phyloP scores from a whole-genome alignment of 2,888 invertebrate genomes.

The Altica lythri region DNA sequence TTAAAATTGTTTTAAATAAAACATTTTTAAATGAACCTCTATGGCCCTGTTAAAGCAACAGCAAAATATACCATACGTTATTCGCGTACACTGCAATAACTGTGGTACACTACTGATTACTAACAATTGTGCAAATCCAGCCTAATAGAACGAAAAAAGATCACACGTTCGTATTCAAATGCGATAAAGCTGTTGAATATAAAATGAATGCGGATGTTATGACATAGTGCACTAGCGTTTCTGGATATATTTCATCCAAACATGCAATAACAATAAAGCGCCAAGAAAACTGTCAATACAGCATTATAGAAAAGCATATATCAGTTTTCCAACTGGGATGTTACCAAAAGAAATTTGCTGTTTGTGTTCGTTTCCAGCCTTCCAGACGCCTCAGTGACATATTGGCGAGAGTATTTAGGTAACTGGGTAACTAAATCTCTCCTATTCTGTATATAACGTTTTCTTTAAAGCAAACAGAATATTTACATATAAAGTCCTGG shows the following conservation, averaged over 20 bases:
- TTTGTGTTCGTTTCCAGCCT: slow-evolving; percentile 22
- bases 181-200: slow-evolving; percentile 21
- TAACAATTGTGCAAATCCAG: not conserved
- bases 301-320: slow-evolving; percentile 30
- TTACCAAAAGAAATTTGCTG: slow-evolving; percentile 18
- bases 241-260: slow-evolving; percentile 26
- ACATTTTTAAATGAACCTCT: too few relatives aligned
- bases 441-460: not conserved
- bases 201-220: slow-evolving; percentile 29
- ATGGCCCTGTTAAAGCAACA: too few relatives aligned
- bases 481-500: too few relatives aligned
- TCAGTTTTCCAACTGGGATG: slow-evolving; percentile 21
- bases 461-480: not conserved
- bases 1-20: too few relatives aligned
- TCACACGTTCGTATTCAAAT: slow-evolving; percentile 20
- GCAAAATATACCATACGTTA: too few relatives aligned
- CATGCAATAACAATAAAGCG: slow-evolving; percentile 29
- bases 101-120: slow-evolving; percentile 11
- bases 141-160: slow-evolving; percentile 7
- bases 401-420: slow-evolving; percentile 4
- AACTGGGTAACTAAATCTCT: not conserved
- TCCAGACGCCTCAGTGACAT: slow-evolving; percentile 16
- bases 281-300: slow-evolving; percentile 29
- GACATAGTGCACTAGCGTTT: slow-evolving; percentile 20
- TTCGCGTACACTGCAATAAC: slow-evolving; percentile 1